phyloP scores from a whole-genome alignment of 2,888 invertebrate species.

The Lissonota sp. region DNA sequence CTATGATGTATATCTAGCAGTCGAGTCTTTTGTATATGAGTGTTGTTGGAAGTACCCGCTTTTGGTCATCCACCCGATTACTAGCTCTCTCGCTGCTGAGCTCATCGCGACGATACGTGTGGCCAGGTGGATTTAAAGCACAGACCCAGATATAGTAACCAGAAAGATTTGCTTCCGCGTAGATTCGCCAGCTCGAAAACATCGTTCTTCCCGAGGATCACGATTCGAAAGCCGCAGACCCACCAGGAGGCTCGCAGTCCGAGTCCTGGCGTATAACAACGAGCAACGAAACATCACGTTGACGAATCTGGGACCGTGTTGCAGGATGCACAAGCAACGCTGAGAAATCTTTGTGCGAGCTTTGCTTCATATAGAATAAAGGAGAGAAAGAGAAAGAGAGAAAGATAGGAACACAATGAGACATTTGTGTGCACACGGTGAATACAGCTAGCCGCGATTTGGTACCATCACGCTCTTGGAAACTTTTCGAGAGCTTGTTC shows the following conservation, averaged over 20 bases:
- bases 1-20: neutral
- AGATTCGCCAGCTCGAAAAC: constrained; percentile 58
- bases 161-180: constrained; percentile 36
- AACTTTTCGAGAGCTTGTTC: constrained; percentile 39
- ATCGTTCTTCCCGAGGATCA: constrained; percentile 57
- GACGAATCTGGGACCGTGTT: constrained; percentile 46
- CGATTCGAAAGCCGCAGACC: constrained; percentile 36
- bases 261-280: constrained; percentile 22
- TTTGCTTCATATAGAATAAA: neutral
- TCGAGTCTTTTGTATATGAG: constrained; percentile 42
- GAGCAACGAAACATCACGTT: constrained; percentile 18
- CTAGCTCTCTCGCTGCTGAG: constrained; percentile 48
- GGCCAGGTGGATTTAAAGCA: constrained; percentile 20
- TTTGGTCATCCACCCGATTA: constrained; percentile 48
- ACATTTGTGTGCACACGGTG: constrained; percentile 38
- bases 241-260: constrained; percentile 8
- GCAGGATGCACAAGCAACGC: constrained; percentile 1
- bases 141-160: constrained; percentile 3
- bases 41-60: constrained; percentile 44
- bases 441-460: constrained; percentile 32
- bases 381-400: neutral
- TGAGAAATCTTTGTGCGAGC: constrained; percentile 4
- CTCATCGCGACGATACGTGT: constrained; percentile 53
- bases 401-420: too few species aligned
- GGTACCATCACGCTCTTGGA: constrained; percentile 38